These are phyloP conservation scores for Spodoptera littoralis DNA, from an alignment of 2,888 invertebrate genomes.

Conservation along the genomic window DNA sequence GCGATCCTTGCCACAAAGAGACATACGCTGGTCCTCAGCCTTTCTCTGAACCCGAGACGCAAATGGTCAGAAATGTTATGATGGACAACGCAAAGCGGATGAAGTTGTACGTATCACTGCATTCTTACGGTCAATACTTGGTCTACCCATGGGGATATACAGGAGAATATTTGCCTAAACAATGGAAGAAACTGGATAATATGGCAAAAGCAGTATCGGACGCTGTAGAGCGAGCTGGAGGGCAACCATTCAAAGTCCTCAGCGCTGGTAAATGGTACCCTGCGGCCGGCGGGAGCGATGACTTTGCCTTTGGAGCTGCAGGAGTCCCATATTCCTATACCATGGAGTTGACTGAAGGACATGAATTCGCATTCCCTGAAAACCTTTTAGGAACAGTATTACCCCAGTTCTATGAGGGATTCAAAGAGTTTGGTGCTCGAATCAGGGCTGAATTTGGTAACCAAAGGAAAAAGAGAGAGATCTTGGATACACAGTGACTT, in stretches of 20 bases:
- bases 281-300: slow-evolving; percentile 90
- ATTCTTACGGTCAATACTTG: slow-evolving; percentile 91
- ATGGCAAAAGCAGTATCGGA: slow-evolving; percentile 78
- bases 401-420: slow-evolving; percentile 81
- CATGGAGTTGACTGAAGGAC: slow-evolving; percentile 89
- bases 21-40: slow-evolving; percentile 89
- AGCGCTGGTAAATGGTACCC: slow-evolving; percentile 88
- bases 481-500: background rate
- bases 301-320: slow-evolving; percentile 88
- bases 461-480: slow-evolving; percentile 9
- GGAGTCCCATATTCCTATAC: slow-evolving; percentile 89
- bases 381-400: slow-evolving; percentile 64
- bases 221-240: slow-evolving; percentile 80
- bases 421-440: slow-evolving; percentile 70
- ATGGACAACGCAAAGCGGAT: slow-evolving; percentile 81
- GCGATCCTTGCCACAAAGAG: slow-evolving; percentile 87
- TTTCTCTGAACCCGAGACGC: slow-evolving; percentile 90
- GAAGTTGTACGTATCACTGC: slow-evolving; percentile 91
- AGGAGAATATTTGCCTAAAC: slow-evolving; percentile 79
- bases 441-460: slow-evolving; percentile 73
- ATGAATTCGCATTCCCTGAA: slow-evolving; percentile 91
- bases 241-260: slow-evolving; percentile 80
- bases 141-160: slow-evolving; percentile 91
- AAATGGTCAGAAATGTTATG: slow-evolving; percentile 87
- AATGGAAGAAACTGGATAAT: slow-evolving; percentile 81